These are phyloP conservation scores for Macaria liturata DNA, from an alignment of 2,888 invertebrate species.

Conservation along the genomic window DNA sequence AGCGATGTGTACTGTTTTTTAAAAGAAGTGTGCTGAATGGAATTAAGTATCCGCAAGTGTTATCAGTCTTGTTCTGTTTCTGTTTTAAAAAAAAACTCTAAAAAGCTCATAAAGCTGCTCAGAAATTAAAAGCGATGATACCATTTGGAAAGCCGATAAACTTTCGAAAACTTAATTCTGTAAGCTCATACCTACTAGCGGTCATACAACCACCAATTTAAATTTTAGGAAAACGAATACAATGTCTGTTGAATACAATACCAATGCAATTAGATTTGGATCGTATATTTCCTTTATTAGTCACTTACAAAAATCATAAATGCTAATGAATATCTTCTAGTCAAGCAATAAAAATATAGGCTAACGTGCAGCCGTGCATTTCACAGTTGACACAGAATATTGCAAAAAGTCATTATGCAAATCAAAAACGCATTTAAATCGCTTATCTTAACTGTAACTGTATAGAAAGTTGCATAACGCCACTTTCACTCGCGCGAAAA, in stretches of 20 bases:
- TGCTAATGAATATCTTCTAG: slow-evolving; percentile 1
- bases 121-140: background rate
- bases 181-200: background rate
- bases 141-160: background rate
- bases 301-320: background rate
- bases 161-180: slow-evolving; percentile 13
- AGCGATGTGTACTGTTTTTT: slow-evolving; percentile 7
- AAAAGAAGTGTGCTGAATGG: slow-evolving; percentile 5
- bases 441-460: slow-evolving; percentile 46
- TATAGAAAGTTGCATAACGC: slow-evolving; percentile 81
- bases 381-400: slow-evolving; percentile 14
- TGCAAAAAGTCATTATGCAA: slow-evolving; percentile 31
- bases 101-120: too few species aligned
- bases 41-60: slow-evolving; percentile 17
- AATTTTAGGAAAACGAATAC: too few species aligned
- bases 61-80: background rate
- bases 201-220: too few species aligned
- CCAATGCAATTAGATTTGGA: too few species aligned
- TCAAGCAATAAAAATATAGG: background rate
- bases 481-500: slow-evolving; percentile 74
- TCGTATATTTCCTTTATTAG: too few species aligned
- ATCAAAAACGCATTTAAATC: slow-evolving; percentile 38
- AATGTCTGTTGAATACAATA: too few species aligned
- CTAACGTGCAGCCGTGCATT: slow-evolving; percentile 9
- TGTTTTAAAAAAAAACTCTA: too few species aligned